Evolutionary conservation across 2,113 vertebrate genomes (phyloP), one percentile per base, ranked within the genome.

Genomic region (Ammodytes dubius): DNA sequence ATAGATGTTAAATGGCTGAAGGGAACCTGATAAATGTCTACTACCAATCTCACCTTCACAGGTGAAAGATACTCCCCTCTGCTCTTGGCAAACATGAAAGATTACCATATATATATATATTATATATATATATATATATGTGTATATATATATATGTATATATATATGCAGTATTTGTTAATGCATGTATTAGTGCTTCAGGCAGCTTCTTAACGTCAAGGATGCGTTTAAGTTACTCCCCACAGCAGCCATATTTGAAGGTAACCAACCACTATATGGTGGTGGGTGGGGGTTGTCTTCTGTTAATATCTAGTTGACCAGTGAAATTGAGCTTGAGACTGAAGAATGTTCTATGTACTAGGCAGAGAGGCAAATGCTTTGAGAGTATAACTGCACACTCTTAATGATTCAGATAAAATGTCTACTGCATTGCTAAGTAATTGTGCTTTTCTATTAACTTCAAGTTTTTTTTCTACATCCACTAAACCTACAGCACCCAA

Each of bases 231-330:
- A 69, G 46, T 63, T 46, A 66, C 27, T 79, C 58, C 63, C 79
- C 40, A 71, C 72, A 27, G 54, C 45, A 67, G 71, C 66, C 58
- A 58, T 37, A 58, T 78, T 64, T 67, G 15, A 74, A 64, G 37
- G 12, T 39, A 52, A 64, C 54, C 39, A 52, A 47, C 65, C n/a
- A 66, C 7, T 53, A 47, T 73, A 13, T 75, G 39, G 27, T 7
- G 65, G 79, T 58, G 60, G 39, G 27, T 7, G 65, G 79, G 52
- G 60, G 68, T 45, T 78, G 47, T 50, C 67, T 19, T 40, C 12
- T 6, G 6, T 61, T 47, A 74, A 54, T 50, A 75, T 67, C 46
- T 40, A 53, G 58, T 42, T 70, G 53, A 65, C 46, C 6, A 40
- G 27, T 60, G 46, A 73, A 54, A 68, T 15, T 52, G 49, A 68